Base-by-base conservation (phyloP, 2,888 invertebrate genomes). In the Hermaeophaga mercurialis region DNA sequence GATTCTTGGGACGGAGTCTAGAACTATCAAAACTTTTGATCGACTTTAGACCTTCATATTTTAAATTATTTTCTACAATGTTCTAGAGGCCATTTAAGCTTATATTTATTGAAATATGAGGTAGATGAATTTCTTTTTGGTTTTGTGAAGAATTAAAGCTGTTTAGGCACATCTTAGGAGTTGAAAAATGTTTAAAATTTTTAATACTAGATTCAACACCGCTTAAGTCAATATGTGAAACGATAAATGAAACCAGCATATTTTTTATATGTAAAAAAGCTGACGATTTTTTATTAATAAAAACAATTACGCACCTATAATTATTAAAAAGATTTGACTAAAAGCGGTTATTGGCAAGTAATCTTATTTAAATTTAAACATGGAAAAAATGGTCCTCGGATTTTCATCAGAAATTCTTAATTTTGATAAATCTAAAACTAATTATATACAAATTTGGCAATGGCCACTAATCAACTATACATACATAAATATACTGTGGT, bases 101-200 rank as follows among this genome's bases (percentile, higher is more conserved):
- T 36, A 38, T 15, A 28, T 41, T 50, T 50, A 43, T 50, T 44
- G 22, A 43, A 52, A 43, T 33, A 52, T 52, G 52, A 52, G 52
- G 52, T 52, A 52, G 52, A 34, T 39, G 8, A 22, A 52, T 44
- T 52, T 52, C 44, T 43, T 52, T 43, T 43, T 52, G 52, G 52
- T 52, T 52, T 17, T 34, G 34, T 24, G 34, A 52, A 43, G 43
- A 34, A 34, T 52, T 52, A 44, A 43, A 52, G 19, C 31, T 43
- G 22, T 52, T 43, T 52, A 52, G 52, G 52, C 52, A 52, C 52
- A 34, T 44, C 24, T 50, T 43, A 52, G 24, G 22, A 43, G 4
- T 50, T 50, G 11, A 43, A 34, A 47, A 43, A 26, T 43, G 9
- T 14, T 24, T 24, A 18, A 24, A 11, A n/a, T n/a, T n/a, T 15